Evolutionary conservation across 2,113 vertebrate species (phyloP).

Genomic region (Nansenia antarctica): DNA sequence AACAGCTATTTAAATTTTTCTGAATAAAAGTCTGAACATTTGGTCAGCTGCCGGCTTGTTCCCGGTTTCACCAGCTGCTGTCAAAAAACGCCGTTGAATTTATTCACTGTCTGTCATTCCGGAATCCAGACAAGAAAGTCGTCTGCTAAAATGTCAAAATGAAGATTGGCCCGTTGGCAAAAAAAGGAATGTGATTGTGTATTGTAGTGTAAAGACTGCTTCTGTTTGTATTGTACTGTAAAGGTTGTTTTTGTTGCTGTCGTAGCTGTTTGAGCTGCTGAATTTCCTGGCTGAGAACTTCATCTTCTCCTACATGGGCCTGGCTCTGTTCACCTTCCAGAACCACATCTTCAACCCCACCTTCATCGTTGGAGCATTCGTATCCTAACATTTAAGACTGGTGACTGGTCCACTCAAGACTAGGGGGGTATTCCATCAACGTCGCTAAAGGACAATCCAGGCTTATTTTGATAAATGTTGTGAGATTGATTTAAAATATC

Average conservation of each 20-base stretch:
- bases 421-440: too few relatives aligned
- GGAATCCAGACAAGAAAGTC: neutral
- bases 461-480: too few relatives aligned
- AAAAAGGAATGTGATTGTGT: too few relatives aligned
- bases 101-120: neutral
- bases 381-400: conserved; percentile 83
- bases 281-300: conserved; percentile 99
- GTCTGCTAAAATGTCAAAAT: too few relatives aligned
- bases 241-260: conserved; percentile 6
- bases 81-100: neutral
- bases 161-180: too few relatives aligned
- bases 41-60: too few relatives aligned
- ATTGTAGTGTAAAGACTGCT: too few relatives aligned
- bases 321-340: conserved; percentile 97
- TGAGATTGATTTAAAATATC: too few relatives aligned
- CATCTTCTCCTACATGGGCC: conserved; percentile 99
- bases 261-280: conserved; percentile 94
- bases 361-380: conserved; percentile 92
- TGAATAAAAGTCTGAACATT: too few relatives aligned
- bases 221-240: neutral
- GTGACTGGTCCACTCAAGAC: neutral
- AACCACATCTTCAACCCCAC: conserved; percentile 93
- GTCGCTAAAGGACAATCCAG: too few relatives aligned
- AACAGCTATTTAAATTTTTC: too few relatives aligned
- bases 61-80: too few relatives aligned